These are phyloP conservation scores for Ibidorhyncha struthersii DNA, from an alignment of 2,113 vertebrate species.

Conservation along the genomic window DNA sequence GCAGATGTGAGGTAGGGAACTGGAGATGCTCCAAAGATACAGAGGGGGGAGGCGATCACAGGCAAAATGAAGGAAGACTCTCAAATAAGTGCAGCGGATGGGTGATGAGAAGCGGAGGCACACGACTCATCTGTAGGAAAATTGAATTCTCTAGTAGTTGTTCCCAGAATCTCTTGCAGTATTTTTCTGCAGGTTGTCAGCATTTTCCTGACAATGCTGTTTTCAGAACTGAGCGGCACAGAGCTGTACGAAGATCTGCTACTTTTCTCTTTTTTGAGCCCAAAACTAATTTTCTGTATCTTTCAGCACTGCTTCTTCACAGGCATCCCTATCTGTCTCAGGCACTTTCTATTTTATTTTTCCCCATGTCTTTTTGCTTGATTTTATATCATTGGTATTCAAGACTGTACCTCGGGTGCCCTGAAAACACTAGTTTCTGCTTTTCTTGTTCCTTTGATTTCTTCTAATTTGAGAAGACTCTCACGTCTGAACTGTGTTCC, in stretches of 20 bases:
- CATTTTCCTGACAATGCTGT: neutral
- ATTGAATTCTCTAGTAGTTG: neutral
- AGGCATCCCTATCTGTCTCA: neutral
- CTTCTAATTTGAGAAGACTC: neutral
- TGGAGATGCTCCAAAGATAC: neutral
- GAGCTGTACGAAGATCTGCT: neutral
- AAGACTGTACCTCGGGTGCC: neutral
- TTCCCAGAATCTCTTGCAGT: neutral
- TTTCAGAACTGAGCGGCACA: neutral
- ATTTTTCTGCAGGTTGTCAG: neutral
- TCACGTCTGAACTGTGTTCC: neutral
- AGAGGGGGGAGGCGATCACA: rapidly evolving
- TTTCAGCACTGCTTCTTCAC: neutral
- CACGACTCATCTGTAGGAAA: neutral
- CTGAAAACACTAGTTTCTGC: neutral
- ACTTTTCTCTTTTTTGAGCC: neutral
- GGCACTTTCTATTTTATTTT: neutral
- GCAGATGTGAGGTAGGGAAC: neutral
- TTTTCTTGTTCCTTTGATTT: neutral
- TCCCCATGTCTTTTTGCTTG: neutral
- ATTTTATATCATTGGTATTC: neutral
- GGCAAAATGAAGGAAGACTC: neutral
- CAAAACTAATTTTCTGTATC: neutral
- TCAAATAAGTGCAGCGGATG: neutral
- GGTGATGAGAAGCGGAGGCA: neutral